Base-by-base conservation (phyloP, 2,888 invertebrate genomes). In the Hydrotaea cyrtoneurina region DNA sequence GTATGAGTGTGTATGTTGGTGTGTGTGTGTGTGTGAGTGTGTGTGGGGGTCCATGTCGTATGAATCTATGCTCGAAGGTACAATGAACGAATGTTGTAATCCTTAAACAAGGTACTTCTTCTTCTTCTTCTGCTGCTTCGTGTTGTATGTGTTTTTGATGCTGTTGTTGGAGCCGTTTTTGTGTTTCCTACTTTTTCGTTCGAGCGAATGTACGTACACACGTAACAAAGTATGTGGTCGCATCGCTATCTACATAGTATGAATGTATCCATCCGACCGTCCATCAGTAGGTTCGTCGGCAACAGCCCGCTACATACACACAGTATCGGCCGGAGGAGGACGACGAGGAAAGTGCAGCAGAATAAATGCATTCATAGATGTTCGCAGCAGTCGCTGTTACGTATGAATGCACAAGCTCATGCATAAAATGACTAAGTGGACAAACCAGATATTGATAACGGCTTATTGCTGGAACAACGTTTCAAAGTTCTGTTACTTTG, bases 361-460 rank as follows among this genome's bases (percentile, higher is more conserved):
- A 81, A 64, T 64, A 55, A 78, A 80, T 78, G 59, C 59, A 78
- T 71, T 80, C 46, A 55, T 62, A 75, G 46, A 43, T 73, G 69
- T 87, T 78, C 85, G 86, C 77, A 69, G 86, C 86, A 80, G 74
- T 39, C 71, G 69, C 19, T 73, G 23, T 79, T 76, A 66, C 76
- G 64, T 73, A 73, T 79, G 73, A 62, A 46, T 73, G 55, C 64
- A 79, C 62, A 83, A 79, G 85, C 85, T 84, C 86, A 80, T 86
- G 80, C 84, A 84, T 77, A 80, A 85, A 84, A 86, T 85, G 84
- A 87, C 88, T 87, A 88, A 90, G 90, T 90, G 90, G 90, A 90
- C 91, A 91, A 91, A 91, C 90, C 90, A 90, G 90, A 91, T 91
- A 91, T 91, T 91, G 91, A 91, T 91, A 91, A 91, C 90, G 90